Conservation (phyloP, 2,113 vertebrate genomes). For the Pangasianodon hypophthalmus region DNA sequence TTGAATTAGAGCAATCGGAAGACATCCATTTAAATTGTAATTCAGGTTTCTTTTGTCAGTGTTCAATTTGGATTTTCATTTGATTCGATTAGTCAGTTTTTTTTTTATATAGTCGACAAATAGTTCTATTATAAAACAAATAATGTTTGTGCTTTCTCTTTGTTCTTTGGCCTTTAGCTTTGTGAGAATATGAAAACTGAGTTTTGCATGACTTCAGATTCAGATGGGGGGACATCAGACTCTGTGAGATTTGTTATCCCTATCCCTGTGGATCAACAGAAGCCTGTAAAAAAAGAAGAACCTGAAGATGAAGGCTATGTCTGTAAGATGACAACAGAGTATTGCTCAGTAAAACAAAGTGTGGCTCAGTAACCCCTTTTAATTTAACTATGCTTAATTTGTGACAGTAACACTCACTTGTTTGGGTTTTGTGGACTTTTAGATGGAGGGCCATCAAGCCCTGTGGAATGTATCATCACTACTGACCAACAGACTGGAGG, state of each 20-base stretch:
- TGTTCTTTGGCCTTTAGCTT: neutral
- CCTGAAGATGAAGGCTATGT: neutral
- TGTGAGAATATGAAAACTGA: neutral
- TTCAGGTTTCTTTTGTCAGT: too few relatives aligned
- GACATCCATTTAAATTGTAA: too few relatives aligned
- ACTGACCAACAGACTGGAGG: neutral
- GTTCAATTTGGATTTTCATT: too few relatives aligned
- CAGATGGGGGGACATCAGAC: neutral
- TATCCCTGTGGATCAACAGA: neutral
- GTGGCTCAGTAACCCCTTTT: neutral
- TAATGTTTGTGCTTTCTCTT: neutral
- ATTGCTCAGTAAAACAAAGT: too few relatives aligned
- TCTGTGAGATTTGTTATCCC: neutral
- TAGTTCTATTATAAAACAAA: too few relatives aligned
- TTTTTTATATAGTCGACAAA: too few relatives aligned
- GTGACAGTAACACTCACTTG: neutral
- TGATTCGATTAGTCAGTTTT: too few relatives aligned
- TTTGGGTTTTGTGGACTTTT: neutral
- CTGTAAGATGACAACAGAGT: neutral
- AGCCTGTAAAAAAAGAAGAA: neutral
- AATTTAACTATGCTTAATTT: neutral
- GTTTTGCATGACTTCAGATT: neutral
- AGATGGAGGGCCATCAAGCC: neutral
- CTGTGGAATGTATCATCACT: neutral
- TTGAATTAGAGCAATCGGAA: too few relatives aligned